Percentiles rank a stretch among this genome's conserved stretches.
phyloP scores from a whole-genome alignment of 2,888 invertebrate species.

The Tenthredo amoena region DNA sequence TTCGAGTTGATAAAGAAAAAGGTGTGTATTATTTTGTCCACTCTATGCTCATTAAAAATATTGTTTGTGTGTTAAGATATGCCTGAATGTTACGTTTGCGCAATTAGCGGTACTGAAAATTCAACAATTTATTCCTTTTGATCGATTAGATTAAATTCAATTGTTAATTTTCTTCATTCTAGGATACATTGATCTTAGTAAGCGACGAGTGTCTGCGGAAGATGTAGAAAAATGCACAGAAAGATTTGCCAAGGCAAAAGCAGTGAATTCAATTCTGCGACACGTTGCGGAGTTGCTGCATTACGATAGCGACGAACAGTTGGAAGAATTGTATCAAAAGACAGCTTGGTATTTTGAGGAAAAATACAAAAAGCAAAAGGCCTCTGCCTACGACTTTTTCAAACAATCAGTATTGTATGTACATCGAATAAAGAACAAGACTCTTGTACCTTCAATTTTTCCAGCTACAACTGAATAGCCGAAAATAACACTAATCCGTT shows the following conservation, averaged over 20 bases:
- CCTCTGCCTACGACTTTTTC: conserved; percentile 98
- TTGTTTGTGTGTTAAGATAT: conserved; percentile 6
- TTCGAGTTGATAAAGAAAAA: conserved; percentile 99
- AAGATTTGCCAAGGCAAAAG: conserved; percentile 98
- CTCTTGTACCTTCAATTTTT: conserved; percentile 37
- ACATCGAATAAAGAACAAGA: not conserved
- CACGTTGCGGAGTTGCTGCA: conserved; percentile 97
- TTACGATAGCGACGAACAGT: conserved; percentile 93
- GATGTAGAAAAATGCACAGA: conserved; percentile 99
- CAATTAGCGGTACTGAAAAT: not conserved
- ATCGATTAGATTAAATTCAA: not conserved
- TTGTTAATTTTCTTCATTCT: conserved; percentile 61
- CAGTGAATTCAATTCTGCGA: conserved; percentile 97
- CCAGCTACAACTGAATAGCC: not conserved
- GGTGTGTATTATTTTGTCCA: conserved; percentile 80
- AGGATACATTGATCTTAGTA: conserved; percentile 99
- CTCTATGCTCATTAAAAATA: not conserved
- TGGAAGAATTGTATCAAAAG: conserved; percentile 96
- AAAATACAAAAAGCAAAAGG: conserved; percentile 96
- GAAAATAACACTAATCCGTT: conserved; percentile 14
- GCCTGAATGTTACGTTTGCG: not conserved
- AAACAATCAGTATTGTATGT: conserved; percentile 98
- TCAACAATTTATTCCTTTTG: not conserved
- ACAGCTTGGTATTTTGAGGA: conserved; percentile 99
- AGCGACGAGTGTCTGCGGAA: conserved; percentile 98